phyloP scores from a whole-genome alignment of 2,888 invertebrate species.

The Ectobius pallidus region DNA sequence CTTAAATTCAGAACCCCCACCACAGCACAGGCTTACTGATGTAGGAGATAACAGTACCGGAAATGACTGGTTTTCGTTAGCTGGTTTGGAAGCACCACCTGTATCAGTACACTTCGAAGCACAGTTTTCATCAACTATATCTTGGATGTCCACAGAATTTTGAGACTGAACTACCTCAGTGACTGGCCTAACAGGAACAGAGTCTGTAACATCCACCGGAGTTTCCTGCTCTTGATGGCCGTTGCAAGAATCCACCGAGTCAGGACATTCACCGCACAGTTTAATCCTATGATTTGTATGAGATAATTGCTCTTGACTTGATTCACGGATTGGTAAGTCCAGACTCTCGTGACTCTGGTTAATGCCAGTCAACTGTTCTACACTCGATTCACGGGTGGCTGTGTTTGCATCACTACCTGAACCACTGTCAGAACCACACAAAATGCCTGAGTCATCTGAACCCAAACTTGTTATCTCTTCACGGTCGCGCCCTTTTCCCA shows the following conservation, averaged over 20 bases:
- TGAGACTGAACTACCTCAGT: not conserved
- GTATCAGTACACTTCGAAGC: not conserved
- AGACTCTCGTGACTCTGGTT: slow-evolving; percentile 75
- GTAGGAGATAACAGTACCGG: slow-evolving; percentile 22
- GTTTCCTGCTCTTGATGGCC: not conserved
- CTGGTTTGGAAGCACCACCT: slow-evolving; percentile 20
- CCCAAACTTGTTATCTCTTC: slow-evolving; percentile 68
- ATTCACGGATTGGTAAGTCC: slow-evolving; percentile 61
- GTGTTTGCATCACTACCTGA: slow-evolving; percentile 56
- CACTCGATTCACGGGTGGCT: slow-evolving; percentile 59
- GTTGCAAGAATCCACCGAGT: not conserved
- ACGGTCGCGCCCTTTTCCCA: slow-evolving; percentile 53
- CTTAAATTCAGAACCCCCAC: slow-evolving; percentile 26
- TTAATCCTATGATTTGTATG: not conserved
- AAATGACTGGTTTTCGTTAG: not conserved
- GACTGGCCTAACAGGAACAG: not conserved
- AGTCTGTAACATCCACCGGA: too few species aligned
- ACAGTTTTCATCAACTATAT: not conserved
- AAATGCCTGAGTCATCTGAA: slow-evolving; percentile 81
- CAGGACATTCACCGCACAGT: slow-evolving; percentile 20
- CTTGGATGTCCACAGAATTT: not conserved
- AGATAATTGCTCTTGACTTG: slow-evolving; percentile 47
- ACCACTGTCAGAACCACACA: slow-evolving; percentile 62
- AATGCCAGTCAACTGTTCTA: slow-evolving; percentile 56
- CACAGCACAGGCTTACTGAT: slow-evolving; percentile 35